Evolutionary conservation across 2,888 invertebrate genomes (phyloP), one percentile per base, ranked within the genome.

Genomic region (Doris montereyensis): DNA sequence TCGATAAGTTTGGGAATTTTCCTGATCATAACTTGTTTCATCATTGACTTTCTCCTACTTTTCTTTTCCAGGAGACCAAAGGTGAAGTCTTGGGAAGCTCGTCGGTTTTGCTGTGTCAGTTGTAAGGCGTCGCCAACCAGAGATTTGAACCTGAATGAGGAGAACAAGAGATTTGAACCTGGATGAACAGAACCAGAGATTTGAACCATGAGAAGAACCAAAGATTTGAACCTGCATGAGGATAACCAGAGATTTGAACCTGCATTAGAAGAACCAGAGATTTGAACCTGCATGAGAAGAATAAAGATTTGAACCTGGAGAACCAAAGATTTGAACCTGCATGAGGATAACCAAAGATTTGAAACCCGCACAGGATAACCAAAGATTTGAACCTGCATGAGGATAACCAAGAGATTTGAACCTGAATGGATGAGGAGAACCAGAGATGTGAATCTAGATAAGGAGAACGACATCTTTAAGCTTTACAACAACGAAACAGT

Each of bases 111-210:
- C 3, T 79, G 52, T n/a, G 77, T 79, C 71, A 81, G 35, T 62
- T 74, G 77, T 10, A 81, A 60, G 5, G 81, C 81, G 34, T 81
- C 77, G 5, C 77, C 75, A 5, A 81, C 75, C 75, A 81, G 65
- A 65, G 77, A 58, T 34, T 75, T 81, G 28, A 81, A 34, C 34
- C 79, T 77, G 74, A 2, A 35, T 13, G 21, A 21, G 21, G 62
- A 62, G 21, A n/a, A n/a, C n/a, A n/a, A n/a, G n/a, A n/a, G 13
- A 13, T 10, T 13, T 10, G 52, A 52, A 52, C 13, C 52, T 52
- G 8, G 10, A 13, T 13, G 52, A 10, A 10, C 10, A 13, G 8
- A 52, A 52, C 52, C 13, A n/a, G n/a, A n/a, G n/a, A n/a, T n/a
- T n/a, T n/a, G n/a, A n/a, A n/a, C n/a, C n/a, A n/a, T n/a, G n/a